Base-by-base conservation (phyloP, 2,888 invertebrate genomes). In the Atrina japonica region DNA sequence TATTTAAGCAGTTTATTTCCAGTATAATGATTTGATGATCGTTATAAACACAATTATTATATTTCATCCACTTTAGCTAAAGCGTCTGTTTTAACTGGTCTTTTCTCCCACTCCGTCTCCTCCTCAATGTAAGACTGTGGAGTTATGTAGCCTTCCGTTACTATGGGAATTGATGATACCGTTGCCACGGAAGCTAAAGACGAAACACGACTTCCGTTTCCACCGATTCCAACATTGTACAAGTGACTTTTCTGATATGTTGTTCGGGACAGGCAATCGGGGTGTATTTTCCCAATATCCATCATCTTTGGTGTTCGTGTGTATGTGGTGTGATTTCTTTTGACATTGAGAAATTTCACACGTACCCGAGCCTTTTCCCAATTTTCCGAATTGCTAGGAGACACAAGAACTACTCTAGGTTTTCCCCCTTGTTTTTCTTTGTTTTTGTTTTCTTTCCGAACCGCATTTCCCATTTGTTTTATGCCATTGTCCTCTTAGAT, bases 301-400 rank as follows among this genome's bases (percentile, higher is more conserved):
- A 66, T 64, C 81, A 81, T 81, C 45, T 76, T 67, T 14, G 81
- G 81, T 49, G 69, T 70, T 3, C 52, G 61, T 21, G 70, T 77
- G 35, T 75, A 69, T 9, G 65, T 65, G 2, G 56, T 52, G 23
- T 63, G 68, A 7, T 72, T 63, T 9, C 69, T 56, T 45, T 68
- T 75, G 21, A 56, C 60, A 27, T 70, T 68, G n/a, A 73, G 68
- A 56, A 81, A 81, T 23, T 72, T 74, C 11, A 81, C 79, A 14
- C 76, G 63, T 7, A 70, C 58, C 3, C 65, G 35, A n/a, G 7
- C 16, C 2, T 53, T 43, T 21, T 65, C 58, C 35, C 35, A 35
- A 7, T 66, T 45, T 7, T 45, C 64, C 3, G 75, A 75, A 5
- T 23, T 58, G 16, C 52, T 59, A 0, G 80, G 76, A n/a, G 77